Base-by-base conservation (phyloP, 1,140 invertebrate species). In the Oryctes rhinoceros region DNA sequence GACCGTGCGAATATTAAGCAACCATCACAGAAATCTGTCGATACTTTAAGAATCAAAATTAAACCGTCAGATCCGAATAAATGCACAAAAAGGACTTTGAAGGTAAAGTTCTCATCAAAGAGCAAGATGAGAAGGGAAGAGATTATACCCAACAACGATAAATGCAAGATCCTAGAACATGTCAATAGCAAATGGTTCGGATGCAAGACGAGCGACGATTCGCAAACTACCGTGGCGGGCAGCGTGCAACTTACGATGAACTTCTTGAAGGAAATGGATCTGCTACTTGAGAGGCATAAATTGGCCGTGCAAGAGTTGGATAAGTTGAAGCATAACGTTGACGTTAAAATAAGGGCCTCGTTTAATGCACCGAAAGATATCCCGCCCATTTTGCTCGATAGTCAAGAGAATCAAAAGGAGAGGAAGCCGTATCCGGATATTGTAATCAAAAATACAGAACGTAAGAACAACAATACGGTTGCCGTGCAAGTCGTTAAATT, bases 231-330 rank as follows among this genome's bases (percentile, higher is more conserved):
- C 24, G 48, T 76, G 75, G 75, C 5, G 37, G 75, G 75, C 11
- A 76, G 75, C 20, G 15, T 37, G 10, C 7, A 76, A 76, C 9
- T 76, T 9, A 49, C 75, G 0, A 18, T 76, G 47, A 76, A 76
- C 47, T 76, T 76, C 75, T 37, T 76, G 37, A 13, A 30, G 20
- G 75, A 76, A 44, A 76, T 76, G 75, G 37, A 76, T 47, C 5
- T 15, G 3, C 39, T 76, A 0, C 47, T 76, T 7, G 13, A 44
- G 75, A 49, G 48, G 39, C 75, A 76, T n/a, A n/a, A 47, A 18
- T 15, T 20, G n/a, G 75, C 75, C 10, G 20, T 0, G 5, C 13
- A 44, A 20, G 30, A 76, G 39, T 48, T 18, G 47, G 7, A 39
- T 39, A 39, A 39, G 7, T 39, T 44, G 39, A 44, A 44, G 9